Conservation (phyloP, 2,797 vertebrate genomes). For the Todus mexicanus region DNA sequence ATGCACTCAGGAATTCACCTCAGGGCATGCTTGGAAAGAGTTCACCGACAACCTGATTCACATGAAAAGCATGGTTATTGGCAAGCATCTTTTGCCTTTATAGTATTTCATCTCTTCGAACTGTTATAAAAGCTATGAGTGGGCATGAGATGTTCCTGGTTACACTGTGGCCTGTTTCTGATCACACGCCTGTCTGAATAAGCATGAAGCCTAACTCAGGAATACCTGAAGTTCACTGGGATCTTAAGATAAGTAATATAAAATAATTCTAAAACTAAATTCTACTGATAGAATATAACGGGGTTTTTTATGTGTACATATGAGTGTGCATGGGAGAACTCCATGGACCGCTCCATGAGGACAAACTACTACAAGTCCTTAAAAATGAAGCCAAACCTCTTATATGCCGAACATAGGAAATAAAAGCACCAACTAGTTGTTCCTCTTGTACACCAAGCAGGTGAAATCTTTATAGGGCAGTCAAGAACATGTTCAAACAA, state of each 20-base stretch:
- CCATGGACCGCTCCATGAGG: background rate
- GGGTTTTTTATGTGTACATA: rapidly evolving
- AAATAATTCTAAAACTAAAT: background rate
- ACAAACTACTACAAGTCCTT: background rate
- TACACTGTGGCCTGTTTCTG: background rate
- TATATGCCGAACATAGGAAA: background rate
- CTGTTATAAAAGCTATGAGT: background rate
- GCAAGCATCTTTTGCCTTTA: background rate
- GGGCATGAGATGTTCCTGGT: background rate
- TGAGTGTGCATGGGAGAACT: background rate
- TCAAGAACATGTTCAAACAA: background rate
- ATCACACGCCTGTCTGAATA: background rate
- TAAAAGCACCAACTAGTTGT: background rate
- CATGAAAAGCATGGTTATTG: background rate
- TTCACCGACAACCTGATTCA: background rate
- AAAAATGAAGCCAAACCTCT: background rate
- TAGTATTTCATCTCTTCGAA: background rate
- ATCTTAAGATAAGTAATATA: background rate
- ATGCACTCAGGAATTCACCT: background rate
- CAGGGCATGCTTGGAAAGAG: background rate
- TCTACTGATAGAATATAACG: background rate
- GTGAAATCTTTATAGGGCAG: background rate
- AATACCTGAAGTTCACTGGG: background rate
- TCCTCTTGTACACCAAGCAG: background rate
- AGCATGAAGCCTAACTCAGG: background rate